Percentiles rank a stretch among this genome's conserved stretches.
Evolutionary conservation across 2,888 invertebrate species (phyloP).

Genomic region (Caenorhabditis imperialis): DNA sequence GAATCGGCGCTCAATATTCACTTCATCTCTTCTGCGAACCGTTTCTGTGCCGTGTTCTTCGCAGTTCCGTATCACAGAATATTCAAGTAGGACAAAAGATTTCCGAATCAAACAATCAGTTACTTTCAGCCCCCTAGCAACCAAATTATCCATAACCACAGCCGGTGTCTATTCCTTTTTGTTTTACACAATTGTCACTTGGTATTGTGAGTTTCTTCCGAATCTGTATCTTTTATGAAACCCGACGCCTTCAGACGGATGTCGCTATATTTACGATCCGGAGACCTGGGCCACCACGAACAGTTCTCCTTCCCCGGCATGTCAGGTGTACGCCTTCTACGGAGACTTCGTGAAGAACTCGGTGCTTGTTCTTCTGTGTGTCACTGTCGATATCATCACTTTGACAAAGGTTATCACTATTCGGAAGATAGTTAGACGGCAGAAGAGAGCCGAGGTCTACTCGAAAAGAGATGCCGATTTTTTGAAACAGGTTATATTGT

Average conservation of each 20-base stretch:
- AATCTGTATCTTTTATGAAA: too few species aligned
- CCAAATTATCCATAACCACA: too few species aligned
- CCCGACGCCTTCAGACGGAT: slow-evolving; percentile 9
- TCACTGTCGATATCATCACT: slow-evolving; percentile 19
- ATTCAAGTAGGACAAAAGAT: slow-evolving; percentile 10
- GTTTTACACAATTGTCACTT: too few species aligned
- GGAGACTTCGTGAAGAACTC: slow-evolving; percentile 27
- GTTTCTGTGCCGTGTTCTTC: slow-evolving; percentile 29
- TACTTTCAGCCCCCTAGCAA: too few species aligned
- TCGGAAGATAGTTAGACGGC: slow-evolving; percentile 15
- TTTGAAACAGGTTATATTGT: slow-evolving; percentile 41
- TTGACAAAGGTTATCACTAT: slow-evolving; percentile 22
- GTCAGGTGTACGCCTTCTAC: slow-evolving; percentile 16
- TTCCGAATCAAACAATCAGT: too few species aligned
- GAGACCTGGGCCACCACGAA: slow-evolving; percentile 22
- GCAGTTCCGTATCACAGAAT: slow-evolving; percentile 19
- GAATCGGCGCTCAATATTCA: slow-evolving; percentile 33
- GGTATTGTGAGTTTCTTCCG: too few species aligned
- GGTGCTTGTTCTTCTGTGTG: slow-evolving; percentile 14
- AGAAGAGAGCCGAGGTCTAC: slow-evolving; percentile 22
- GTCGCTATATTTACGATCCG: slow-evolving; percentile 13
- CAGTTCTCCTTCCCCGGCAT: slow-evolving; percentile 13
- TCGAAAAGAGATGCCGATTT: slow-evolving; percentile 38
- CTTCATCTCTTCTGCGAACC: slow-evolving; percentile 25
- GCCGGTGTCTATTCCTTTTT: too few species aligned